phyloP scores from a whole-genome alignment of 1,140 invertebrate genomes.

The Epicauta chinensis region DNA sequence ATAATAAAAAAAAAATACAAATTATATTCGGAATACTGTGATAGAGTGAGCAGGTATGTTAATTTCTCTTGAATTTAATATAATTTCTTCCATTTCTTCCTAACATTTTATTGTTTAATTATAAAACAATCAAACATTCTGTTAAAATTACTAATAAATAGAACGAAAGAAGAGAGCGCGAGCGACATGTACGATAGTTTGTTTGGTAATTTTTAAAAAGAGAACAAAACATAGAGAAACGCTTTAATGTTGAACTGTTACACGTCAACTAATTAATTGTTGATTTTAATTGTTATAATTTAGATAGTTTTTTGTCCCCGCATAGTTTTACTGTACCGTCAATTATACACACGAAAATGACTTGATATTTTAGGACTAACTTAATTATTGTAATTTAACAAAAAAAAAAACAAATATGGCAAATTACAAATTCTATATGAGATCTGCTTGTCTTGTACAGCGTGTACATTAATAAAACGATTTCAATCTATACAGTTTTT shows the following conservation, averaged over 20 bases:
- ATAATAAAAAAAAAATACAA: too few relatives aligned
- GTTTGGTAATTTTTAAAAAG: too few relatives aligned
- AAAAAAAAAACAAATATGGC: too few relatives aligned
- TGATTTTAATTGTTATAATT: slow-evolving; percentile 21
- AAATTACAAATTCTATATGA: too few relatives aligned
- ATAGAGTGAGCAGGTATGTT: slow-evolving; percentile 17
- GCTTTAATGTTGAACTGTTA: slow-evolving; percentile 22
- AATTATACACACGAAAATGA: slow-evolving; percentile 14
- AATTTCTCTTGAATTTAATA: neutral
- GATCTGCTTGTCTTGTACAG: slow-evolving; percentile 25
- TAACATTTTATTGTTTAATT: too few relatives aligned
- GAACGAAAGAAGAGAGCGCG: too few relatives aligned
- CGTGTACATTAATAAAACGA: slow-evolving; percentile 17
- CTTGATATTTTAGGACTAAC: slow-evolving; percentile 16
- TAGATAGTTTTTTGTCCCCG: slow-evolving; percentile 10
- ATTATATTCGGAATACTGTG: slow-evolving; percentile 20
- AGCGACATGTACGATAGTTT: too few relatives aligned
- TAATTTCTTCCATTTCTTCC: too few relatives aligned
- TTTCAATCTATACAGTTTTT: too few relatives aligned
- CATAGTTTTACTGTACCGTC: slow-evolving; percentile 23
- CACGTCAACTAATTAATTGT: slow-evolving; percentile 21
- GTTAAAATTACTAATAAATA: too few relatives aligned
- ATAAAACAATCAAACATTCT: too few relatives aligned
- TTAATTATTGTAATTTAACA: slow-evolving; percentile 19
- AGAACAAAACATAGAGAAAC: slow-evolving; percentile 5